A percentile compares a stretch with the other conserved stretches of the same genome.
Evolutionary conservation across 2,888 invertebrate genomes (phyloP).

Genomic region (Eristalinus sepulchralis): DNA sequence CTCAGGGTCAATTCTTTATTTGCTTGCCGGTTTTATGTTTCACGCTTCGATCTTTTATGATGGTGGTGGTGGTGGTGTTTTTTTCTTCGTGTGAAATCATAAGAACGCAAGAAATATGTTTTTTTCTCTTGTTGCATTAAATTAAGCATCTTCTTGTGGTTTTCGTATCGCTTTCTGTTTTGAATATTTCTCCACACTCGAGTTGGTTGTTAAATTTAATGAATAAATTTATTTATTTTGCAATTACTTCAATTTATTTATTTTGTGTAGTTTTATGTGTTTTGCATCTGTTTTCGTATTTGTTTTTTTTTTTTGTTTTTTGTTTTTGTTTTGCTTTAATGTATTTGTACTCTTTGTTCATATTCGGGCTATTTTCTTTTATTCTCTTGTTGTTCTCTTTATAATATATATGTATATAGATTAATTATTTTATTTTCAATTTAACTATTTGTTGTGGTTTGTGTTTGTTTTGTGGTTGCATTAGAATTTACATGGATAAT

Average conservation of each 20-base stretch:
- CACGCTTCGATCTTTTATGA: constrained; percentile 64
- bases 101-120: background rate
- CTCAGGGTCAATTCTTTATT: constrained; percentile 60
- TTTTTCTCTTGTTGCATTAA: constrained; percentile 4
- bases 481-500: constrained; percentile 60
- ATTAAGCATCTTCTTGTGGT: constrained; percentile 7
- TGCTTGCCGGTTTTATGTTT: constrained; percentile 49
- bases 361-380: constrained; percentile 79
- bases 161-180: constrained; percentile 3
- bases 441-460: constrained; percentile 54
- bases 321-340: constrained; percentile 76
- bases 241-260: background rate
- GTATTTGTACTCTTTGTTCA: constrained; percentile 81
- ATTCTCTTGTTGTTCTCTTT: constrained; percentile 34
- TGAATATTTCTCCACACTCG: constrained; percentile 69
- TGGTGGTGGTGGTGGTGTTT: background rate
- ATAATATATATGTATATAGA: constrained; percentile 37
- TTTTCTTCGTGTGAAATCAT: background rate
- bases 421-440: constrained; percentile 66
- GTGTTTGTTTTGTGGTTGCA: constrained; percentile 38
- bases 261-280: constrained; percentile 7
- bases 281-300: constrained; percentile 48
- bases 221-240: constrained; percentile 26
- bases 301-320: constrained; percentile 74
- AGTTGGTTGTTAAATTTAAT: constrained; percentile 50